Percentiles rank a stretch among this genome's conserved stretches.
These are phyloP conservation scores for Florisuga fusca DNA, from an alignment of 2,797 vertebrate species.

Conservation along the genomic window DNA sequence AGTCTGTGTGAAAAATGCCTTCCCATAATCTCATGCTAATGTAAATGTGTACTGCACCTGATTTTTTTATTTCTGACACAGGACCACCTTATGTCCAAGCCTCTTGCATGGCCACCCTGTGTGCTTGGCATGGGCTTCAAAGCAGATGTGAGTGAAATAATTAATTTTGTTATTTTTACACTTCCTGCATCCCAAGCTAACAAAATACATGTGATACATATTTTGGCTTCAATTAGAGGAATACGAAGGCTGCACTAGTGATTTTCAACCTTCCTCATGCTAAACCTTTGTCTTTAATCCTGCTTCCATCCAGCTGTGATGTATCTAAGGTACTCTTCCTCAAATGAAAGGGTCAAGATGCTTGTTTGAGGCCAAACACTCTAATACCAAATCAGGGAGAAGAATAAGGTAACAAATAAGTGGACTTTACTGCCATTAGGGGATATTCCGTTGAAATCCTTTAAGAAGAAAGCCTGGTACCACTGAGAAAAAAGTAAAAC, in stretches of 20 bases:
- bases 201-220: background rate
- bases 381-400: background rate
- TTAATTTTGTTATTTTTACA: background rate
- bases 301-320: background rate
- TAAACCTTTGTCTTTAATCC: background rate
- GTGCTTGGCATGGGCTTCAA: background rate
- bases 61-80: background rate
- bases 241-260: background rate
- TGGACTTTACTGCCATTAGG: background rate
- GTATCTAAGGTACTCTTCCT: background rate
- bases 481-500: background rate
- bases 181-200: background rate
- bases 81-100: background rate
- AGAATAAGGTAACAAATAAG: background rate
- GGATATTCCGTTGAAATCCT: background rate
- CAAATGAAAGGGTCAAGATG: background rate
- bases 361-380: background rate
- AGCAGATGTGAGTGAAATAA: background rate
- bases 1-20: conserved; percentile 13
- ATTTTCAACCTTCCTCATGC: background rate
- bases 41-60: background rate
- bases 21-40: background rate
- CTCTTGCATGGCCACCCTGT: background rate
- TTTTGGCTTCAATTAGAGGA: background rate
- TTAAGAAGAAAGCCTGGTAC: background rate